Conservation (phyloP, 1,140 invertebrate genomes). For the Drosophila asahinai region DNA sequence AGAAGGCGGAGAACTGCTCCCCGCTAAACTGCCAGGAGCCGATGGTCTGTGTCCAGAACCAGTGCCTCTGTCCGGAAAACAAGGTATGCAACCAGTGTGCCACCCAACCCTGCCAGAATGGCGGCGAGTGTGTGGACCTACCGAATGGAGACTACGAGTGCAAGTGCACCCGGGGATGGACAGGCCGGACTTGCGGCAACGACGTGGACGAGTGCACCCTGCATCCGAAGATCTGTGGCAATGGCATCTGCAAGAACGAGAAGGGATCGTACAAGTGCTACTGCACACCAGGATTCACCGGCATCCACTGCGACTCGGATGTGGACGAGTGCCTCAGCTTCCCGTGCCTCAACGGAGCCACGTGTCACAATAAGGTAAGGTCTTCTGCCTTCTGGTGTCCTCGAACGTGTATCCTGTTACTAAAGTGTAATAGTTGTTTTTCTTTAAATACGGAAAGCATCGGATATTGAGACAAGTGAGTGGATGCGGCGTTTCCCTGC, state of each 20-base stretch:
- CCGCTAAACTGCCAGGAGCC: slow-evolving; percentile 85
- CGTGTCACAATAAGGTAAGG: slow-evolving; percentile 90
- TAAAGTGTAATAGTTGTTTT: slow-evolving; percentile 84
- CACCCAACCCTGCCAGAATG: slow-evolving; percentile 89
- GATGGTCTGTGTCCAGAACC: slow-evolving; percentile 88
- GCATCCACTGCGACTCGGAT: slow-evolving; percentile 93
- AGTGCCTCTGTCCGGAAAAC: slow-evolving; percentile 86
- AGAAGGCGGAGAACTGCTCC: slow-evolving; percentile 89
- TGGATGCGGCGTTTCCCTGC: slow-evolving; percentile 12
- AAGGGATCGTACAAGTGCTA: slow-evolving; percentile 93
- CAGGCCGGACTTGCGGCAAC: slow-evolving; percentile 89
- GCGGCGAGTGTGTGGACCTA: slow-evolving; percentile 87
- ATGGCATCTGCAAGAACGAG: slow-evolving; percentile 93
- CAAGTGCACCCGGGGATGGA: slow-evolving; percentile 91
- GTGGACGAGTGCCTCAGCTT: slow-evolving; percentile 95
- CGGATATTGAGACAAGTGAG: slow-evolving; percentile 85
- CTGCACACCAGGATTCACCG: slow-evolving; percentile 93
- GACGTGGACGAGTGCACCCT: slow-evolving; percentile 93
- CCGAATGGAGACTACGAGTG: slow-evolving; percentile 90
- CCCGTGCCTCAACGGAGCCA: slow-evolving; percentile 95
- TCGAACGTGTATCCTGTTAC: slow-evolving; percentile 36
- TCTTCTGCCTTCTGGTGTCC: background rate
- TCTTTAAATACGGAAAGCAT: slow-evolving; percentile 85
- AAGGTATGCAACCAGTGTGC: slow-evolving; percentile 86
- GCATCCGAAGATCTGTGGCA: slow-evolving; percentile 89